phyloP scores from a whole-genome alignment of 2,797 vertebrate genomes.

The Melanotaenia maccullochi region DNA sequence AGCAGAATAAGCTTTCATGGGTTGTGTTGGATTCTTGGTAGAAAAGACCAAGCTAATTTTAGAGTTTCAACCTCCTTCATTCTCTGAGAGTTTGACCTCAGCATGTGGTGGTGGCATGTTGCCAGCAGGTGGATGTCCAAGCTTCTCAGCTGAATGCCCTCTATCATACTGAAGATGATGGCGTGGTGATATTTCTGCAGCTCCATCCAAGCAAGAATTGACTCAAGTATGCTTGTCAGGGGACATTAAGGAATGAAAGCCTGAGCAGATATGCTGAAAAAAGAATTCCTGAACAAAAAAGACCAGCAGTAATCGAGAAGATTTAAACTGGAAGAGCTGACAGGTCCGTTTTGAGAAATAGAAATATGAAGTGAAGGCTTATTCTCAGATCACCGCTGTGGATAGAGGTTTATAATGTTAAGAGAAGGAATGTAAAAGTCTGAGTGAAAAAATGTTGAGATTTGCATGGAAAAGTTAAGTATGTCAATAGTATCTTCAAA shows the following conservation, averaged over 20 bases:
- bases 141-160: background rate
- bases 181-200: background rate
- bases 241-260: background rate
- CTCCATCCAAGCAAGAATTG: background rate
- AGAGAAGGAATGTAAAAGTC: no score
- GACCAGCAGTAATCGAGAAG: background rate
- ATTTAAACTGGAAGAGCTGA: background rate
- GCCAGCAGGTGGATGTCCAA: background rate
- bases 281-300: background rate
- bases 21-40: conserved; percentile 4
- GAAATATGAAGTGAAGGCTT: background rate
- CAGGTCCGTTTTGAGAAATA: background rate
- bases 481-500: no score
- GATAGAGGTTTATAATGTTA: no score
- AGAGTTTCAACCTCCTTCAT: background rate
- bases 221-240: background rate
- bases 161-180: background rate
- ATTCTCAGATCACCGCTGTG: background rate
- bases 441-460: no score
- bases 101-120: background rate
- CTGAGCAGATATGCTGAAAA: background rate
- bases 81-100: background rate
- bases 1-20: background rate
- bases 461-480: no score
- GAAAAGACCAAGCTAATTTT: background rate